These are phyloP conservation scores for Zapornia atra DNA, from an alignment of 2,113 vertebrate species.

Conservation along the genomic window DNA sequence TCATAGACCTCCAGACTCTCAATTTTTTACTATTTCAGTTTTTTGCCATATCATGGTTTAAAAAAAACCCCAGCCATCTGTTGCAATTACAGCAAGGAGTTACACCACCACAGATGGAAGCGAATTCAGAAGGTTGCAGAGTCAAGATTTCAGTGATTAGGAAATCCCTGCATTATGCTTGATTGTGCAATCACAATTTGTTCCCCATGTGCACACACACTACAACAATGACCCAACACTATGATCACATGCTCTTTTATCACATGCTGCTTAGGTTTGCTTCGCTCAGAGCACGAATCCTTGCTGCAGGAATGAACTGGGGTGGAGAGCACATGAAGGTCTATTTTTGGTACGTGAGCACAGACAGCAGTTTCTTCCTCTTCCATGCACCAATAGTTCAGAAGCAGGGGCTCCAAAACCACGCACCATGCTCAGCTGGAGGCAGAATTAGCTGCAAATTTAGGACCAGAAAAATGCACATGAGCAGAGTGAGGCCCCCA, in stretches of 20 bases:
- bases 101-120: conserved; percentile 55
- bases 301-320: background rate
- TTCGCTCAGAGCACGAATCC: background rate
- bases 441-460: background rate
- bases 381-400: background rate
- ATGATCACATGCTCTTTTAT: background rate
- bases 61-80: conserved; percentile 14
- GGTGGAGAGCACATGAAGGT: background rate
- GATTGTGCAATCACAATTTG: background rate
- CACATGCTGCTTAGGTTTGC: background rate
- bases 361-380: background rate
- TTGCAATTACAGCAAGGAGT: conserved; percentile 25
- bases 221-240: background rate
- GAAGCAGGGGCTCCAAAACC: background rate
- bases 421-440: background rate
- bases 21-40: background rate
- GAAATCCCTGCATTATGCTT: conserved; percentile 27
- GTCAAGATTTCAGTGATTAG: conserved; percentile 44
- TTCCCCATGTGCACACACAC: background rate
- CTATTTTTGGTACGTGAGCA: background rate
- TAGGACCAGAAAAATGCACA: background rate
- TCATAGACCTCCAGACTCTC: background rate
- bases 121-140: conserved; percentile 17
- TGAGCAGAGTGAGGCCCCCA: background rate
- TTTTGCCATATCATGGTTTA: conserved; percentile 12